These are phyloP conservation scores for Tinamus guttatus DNA, from an alignment of 2,113 vertebrate species.

Conservation along the genomic window DNA sequence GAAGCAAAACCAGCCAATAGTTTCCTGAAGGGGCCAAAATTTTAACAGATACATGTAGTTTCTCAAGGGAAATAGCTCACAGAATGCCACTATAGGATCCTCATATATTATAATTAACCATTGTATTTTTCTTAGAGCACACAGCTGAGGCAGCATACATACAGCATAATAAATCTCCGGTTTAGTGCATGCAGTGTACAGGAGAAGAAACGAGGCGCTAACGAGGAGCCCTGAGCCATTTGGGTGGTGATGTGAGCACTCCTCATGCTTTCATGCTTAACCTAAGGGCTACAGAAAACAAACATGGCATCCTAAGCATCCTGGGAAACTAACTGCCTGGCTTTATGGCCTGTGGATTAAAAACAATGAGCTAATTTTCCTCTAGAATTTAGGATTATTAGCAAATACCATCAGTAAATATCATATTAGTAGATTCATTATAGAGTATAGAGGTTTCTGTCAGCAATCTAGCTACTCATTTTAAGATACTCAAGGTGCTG, in stretches of 20 bases:
- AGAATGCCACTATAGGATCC: not conserved
- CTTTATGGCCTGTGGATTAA: not conserved
- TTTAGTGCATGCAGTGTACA: not conserved
- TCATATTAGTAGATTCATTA: too few species aligned
- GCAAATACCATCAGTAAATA: not conserved
- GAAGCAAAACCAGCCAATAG: not conserved
- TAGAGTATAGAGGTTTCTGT: not conserved
- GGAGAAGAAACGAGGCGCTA: not conserved
- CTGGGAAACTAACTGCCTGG: not conserved
- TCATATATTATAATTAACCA: not conserved
- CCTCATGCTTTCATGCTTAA: not conserved
- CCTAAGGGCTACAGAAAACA: not conserved
- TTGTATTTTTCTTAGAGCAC: not conserved
- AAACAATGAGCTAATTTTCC: not conserved
- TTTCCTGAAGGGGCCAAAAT: not conserved
- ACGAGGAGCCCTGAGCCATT: not conserved
- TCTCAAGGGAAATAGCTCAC: not conserved
- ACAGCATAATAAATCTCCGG: not conserved
- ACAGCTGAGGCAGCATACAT: not conserved
- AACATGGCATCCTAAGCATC: not conserved
- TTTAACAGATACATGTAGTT: not conserved
- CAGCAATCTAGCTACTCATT: not conserved
- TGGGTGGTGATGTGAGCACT: not conserved
- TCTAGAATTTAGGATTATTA: not conserved
- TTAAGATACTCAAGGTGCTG: not conserved